phyloP scores from a whole-genome alignment of 2,797 vertebrate species.

The Pseudochromis fuscus region DNA sequence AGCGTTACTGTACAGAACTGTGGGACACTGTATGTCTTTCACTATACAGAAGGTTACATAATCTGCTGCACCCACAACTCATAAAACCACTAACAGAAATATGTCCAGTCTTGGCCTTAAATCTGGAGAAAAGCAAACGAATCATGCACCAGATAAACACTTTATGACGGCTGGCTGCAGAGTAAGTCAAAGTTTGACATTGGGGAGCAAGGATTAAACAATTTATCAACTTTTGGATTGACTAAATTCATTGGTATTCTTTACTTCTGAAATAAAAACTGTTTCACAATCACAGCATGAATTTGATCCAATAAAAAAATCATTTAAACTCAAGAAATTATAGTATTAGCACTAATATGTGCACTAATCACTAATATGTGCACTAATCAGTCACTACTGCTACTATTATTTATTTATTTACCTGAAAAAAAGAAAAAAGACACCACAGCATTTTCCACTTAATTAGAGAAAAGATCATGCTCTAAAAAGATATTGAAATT shows the following conservation, averaged over 20 bases:
- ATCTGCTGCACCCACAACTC: conserved; percentile 54
- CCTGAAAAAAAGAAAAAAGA: too few species aligned
- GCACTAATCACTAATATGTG: not conserved
- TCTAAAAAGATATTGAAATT: not conserved
- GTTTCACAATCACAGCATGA: not conserved
- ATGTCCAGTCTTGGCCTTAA: conserved; percentile 30
- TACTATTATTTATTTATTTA: not conserved
- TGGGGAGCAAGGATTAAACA: not conserved
- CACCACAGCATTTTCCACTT: not conserved
- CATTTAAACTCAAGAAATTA: not conserved
- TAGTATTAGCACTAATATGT: too few species aligned
- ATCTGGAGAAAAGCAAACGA: conserved; percentile 47
- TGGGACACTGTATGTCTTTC: conserved; percentile 80
- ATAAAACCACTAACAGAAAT: conserved; percentile 60
- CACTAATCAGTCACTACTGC: not conserved
- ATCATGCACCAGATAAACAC: conserved; percentile 21
- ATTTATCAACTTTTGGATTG: not conserved
- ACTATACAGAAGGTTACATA: conserved; percentile 73
- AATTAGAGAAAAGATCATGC: not conserved
- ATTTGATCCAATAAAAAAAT: conserved; percentile 10
- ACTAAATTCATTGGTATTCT: not conserved
- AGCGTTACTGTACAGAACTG: conserved; percentile 75
- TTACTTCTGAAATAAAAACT: not conserved
- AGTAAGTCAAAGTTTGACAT: not conserved
- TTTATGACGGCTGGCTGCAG: conserved; percentile 6